These are phyloP conservation scores for Hemicentrotus pulcherrimus DNA, from an alignment of 35 echinoderm and acorn worm genomes.

Conservation along the genomic window DNA sequence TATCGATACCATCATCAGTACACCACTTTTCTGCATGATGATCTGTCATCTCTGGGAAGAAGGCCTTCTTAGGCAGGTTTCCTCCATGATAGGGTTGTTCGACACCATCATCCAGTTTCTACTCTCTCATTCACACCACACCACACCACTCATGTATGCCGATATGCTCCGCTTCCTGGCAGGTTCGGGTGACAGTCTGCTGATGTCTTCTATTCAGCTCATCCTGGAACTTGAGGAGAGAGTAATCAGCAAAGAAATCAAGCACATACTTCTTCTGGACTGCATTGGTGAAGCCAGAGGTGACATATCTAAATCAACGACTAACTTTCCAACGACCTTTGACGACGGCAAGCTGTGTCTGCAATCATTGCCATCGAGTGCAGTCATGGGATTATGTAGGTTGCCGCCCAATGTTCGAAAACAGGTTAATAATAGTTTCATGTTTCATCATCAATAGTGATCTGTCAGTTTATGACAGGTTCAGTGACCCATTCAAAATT, in stretches of 20 bases:
- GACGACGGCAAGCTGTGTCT: not conserved
- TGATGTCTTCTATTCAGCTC: not conserved
- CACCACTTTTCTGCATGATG: conserved; percentile 25
- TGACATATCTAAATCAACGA: not conserved
- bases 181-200: not conserved
- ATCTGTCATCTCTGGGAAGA: conserved; percentile 38
- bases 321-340: not conserved
- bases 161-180: conserved; percentile 10
- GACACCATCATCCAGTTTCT: conserved; percentile 21
- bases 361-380: not conserved
- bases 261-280: not conserved
- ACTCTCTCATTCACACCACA: not conserved
- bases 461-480: no score
- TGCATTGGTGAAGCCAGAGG: conserved; percentile 30
- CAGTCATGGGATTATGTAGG: not conserved
- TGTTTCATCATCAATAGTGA: no score
- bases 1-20: not conserved
- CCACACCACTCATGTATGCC: conserved; percentile 6
- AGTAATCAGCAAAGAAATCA: not conserved
- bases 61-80: not conserved
- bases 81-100: not conserved
- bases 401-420: not conserved
- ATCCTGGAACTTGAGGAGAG: not conserved
- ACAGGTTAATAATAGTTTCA: not conserved
- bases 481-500: no score